A percentile compares a stretch with the other conserved stretches of the same genome.
phyloP scores from a whole-genome alignment of 2,888 invertebrate species.

The Acronicta psi region DNA sequence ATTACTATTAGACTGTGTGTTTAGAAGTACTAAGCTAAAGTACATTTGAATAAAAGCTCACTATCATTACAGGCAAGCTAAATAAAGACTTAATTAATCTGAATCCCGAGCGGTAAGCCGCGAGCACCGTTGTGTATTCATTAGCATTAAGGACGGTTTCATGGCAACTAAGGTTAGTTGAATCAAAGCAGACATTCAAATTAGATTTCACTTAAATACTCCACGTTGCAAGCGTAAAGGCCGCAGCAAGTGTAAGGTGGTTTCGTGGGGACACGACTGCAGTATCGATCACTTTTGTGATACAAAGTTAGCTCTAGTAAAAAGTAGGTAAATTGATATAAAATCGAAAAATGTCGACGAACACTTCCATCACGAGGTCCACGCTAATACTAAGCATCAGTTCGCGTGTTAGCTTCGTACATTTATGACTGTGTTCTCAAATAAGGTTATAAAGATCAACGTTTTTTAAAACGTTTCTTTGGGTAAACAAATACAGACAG shows the following conservation, averaged over 20 bases:
- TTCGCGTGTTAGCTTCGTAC: conserved; percentile 65
- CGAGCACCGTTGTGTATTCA: conserved; percentile 63
- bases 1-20: neutral
- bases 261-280: conserved; percentile 47
- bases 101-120: conserved; percentile 59
- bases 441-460: conserved; percentile 56
- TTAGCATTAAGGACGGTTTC: conserved; percentile 67
- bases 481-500: conserved; percentile 31
- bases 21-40: conserved; percentile 33
- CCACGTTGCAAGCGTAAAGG: conserved; percentile 46
- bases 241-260: conserved; percentile 49
- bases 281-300: conserved; percentile 48
- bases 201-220: conserved; percentile 56
- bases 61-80: conserved; percentile 55
- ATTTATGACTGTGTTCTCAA: conserved; percentile 57
- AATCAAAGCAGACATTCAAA: conserved; percentile 67
- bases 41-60: conserved; percentile 55
- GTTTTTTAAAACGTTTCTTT: conserved; percentile 45
- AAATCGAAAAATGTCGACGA: conserved; percentile 39
- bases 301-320: conserved; percentile 16
- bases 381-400: conserved; percentile 59
- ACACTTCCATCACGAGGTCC: conserved; percentile 22
- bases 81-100: conserved; percentile 62
- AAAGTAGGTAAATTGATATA: conserved; percentile 36
- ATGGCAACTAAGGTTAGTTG: conserved; percentile 64